Conservation (phyloP, 2,797 vertebrate genomes). For the Rhinophrynus dorsalis region DNA sequence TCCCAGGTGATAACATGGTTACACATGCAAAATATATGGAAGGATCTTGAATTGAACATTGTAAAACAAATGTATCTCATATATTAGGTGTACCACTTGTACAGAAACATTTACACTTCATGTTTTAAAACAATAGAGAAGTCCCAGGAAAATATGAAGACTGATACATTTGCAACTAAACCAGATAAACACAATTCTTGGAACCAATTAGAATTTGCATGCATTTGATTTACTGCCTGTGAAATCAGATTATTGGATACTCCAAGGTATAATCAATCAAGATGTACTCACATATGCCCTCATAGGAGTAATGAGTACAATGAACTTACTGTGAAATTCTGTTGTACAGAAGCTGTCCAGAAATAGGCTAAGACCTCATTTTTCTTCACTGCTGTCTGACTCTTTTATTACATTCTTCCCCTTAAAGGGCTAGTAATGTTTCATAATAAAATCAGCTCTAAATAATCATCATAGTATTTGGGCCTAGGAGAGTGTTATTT, state of each 20-base stretch:
- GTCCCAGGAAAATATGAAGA: not conserved
- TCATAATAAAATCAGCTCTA: no score
- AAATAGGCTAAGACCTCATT: constrained; percentile 2
- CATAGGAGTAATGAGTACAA: not conserved
- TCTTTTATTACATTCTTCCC: constrained; percentile 5
- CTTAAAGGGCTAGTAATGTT: no score
- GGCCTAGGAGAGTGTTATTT: no score
- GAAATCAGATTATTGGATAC: constrained; percentile 11
- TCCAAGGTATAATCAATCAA: constrained; percentile 16
- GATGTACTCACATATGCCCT: not conserved
- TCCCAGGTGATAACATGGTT: no score
- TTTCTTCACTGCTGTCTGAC: not conserved
- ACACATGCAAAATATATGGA: no score
- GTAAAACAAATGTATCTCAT: no score
- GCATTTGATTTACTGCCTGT: constrained; percentile 15
- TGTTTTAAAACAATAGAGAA: not conserved
- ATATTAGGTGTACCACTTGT: no score
- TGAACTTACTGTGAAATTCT: constrained; percentile 2
- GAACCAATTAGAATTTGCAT: not conserved
- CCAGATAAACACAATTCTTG: not conserved
- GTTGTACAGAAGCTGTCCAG: not conserved
- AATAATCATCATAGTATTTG: no score
- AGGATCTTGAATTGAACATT: no score
- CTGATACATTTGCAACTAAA: not conserved
- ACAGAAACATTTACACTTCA: not conserved